phyloP scores from a whole-genome alignment of 2,888 invertebrate species.

The Dermolepida albohirtum region DNA sequence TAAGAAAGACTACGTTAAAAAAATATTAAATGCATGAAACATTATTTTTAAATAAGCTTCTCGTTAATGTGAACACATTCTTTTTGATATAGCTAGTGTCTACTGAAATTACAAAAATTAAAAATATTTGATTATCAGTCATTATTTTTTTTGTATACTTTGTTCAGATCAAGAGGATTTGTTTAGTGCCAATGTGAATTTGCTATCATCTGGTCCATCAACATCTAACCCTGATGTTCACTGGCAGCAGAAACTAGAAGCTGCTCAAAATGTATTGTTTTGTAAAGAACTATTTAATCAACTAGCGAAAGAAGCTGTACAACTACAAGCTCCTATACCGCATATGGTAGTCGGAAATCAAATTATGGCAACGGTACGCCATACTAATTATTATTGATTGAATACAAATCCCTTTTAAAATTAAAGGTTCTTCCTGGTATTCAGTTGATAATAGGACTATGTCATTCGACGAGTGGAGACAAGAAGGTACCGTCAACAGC shows the following conservation, averaged over 20 bases:
- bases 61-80: no score
- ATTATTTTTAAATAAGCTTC: no score
- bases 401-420: slow-evolving; percentile 13
- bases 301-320: slow-evolving; percentile 94
- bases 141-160: no score
- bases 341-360: slow-evolving; percentile 98
- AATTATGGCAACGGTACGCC: slow-evolving; percentile 89
- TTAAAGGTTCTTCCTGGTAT: slow-evolving; percentile 89
- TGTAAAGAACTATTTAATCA: slow-evolving; percentile 97
- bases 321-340: slow-evolving; percentile 91
- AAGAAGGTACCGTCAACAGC: slow-evolving; percentile 67
- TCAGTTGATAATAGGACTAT: slow-evolving; percentile 90
- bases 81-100: no score
- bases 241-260: slow-evolving; percentile 97
- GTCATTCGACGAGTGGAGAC: slow-evolving; percentile 80
- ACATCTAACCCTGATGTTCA: slow-evolving; percentile 81
- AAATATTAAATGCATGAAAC: no score
- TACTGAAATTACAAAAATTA: not conserved
- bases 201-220: slow-evolving; percentile 80
- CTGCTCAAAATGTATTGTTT: slow-evolving; percentile 96
- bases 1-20: no score
- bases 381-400: not conserved
- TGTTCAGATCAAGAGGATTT: slow-evolving; percentile 87
- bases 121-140: slow-evolving; percentile 28
- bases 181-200: slow-evolving; percentile 84